phyloP scores from a whole-genome alignment of 37 sponge, comb jelly and placozoan species.

The Axinella damicornis region DNA sequence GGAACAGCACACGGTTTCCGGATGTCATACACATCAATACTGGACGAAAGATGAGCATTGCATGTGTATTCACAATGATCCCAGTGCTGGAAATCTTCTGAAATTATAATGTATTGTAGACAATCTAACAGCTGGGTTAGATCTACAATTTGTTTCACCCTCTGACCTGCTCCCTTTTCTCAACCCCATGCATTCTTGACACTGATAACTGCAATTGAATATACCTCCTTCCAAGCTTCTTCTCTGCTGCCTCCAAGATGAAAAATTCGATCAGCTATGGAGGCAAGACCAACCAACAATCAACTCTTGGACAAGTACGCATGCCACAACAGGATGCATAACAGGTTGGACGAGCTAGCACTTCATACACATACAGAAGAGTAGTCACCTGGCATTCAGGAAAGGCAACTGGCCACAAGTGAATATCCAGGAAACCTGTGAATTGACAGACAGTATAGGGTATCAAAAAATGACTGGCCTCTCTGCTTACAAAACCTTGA shows the following conservation, averaged over 20 bases:
- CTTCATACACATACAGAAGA: too few species aligned
- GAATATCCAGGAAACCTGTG: constrained; percentile 54
- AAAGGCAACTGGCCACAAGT: constrained; percentile 54
- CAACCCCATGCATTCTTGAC: background rate
- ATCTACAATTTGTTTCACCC: too few species aligned
- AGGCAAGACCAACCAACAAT: background rate
- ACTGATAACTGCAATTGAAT: background rate
- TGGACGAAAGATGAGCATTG: background rate
- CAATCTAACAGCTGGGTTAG: too few species aligned
- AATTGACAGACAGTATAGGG: background rate
- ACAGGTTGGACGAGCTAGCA: too few species aligned
- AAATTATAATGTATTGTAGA: too few species aligned
- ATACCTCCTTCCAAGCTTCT: constrained; percentile 59
- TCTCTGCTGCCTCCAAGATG: constrained; percentile 69
- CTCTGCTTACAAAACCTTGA: too few species aligned
- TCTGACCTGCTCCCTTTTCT: background rate
- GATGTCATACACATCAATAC: constrained; percentile 81
- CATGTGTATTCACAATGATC: too few species aligned
- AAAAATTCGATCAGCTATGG: constrained; percentile 48
- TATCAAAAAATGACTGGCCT: too few species aligned
- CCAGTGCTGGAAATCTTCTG: too few species aligned
- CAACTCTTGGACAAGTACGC: too few species aligned
- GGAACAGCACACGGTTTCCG: constrained; percentile 53
- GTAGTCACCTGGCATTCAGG: constrained; percentile 71
- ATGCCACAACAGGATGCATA: too few species aligned